Conservation (phyloP, 2,888 invertebrate species). For the Amblyjoppa fuscipennis region DNA sequence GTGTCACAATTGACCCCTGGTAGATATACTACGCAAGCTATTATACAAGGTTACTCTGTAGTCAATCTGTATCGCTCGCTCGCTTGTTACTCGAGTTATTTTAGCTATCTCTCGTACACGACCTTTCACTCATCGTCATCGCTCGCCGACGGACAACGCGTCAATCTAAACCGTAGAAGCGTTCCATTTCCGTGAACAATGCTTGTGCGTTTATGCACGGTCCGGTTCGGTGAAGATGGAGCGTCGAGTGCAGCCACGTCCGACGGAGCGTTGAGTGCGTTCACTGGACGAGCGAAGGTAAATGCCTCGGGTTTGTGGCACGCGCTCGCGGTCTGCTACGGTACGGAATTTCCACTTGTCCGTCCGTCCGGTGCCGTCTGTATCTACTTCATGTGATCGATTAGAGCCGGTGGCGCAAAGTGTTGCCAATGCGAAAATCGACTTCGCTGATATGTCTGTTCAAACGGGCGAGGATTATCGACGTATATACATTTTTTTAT, state of each 20-base stretch:
- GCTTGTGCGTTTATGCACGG: background rate
- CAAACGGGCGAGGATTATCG: too few species aligned
- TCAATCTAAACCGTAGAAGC: background rate
- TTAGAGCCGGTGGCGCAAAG: background rate
- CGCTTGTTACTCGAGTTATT: too few species aligned
- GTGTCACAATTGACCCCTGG: too few species aligned
- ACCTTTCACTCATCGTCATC: conserved; percentile 2
- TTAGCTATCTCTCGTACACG: background rate
- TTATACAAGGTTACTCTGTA: too few species aligned
- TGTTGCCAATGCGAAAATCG: background rate
- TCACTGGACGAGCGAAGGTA: conserved; percentile 42
- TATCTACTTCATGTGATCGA: conserved; percentile 23
- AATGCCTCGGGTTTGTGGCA: conserved; percentile 20
- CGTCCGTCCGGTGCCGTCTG: background rate
- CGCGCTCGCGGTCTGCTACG: conserved; percentile 9
- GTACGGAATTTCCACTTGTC: conserved; percentile 7
- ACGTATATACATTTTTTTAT: too few species aligned
- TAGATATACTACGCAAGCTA: too few species aligned
- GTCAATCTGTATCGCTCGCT: too few species aligned
- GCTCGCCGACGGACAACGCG: background rate
- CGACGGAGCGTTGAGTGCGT: conserved; percentile 51
- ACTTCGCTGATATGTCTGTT: background rate
- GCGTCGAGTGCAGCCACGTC: conserved; percentile 42
- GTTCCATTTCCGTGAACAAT: background rate
- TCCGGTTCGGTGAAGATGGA: conserved; percentile 19